Conservation (phyloP, 2,888 invertebrate species). For the Vanessa cardui region DNA sequence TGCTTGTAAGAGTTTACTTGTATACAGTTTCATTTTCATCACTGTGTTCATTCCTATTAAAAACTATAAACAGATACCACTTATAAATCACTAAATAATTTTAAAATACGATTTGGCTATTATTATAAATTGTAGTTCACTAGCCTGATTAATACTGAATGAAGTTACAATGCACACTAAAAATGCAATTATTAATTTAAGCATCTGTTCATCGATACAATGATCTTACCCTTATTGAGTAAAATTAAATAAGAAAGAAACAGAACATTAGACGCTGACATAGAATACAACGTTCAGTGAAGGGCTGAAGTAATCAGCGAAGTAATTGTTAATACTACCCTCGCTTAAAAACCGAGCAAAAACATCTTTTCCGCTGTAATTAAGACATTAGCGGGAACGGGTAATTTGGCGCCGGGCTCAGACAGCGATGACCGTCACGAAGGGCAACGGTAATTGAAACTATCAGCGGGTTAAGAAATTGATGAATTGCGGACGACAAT, state of each 20-base stretch:
- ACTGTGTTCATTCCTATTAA: too few species aligned
- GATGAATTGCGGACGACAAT: neutral
- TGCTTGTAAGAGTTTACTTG: too few species aligned
- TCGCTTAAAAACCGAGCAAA: conserved; percentile 15
- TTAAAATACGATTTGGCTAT: too few species aligned
- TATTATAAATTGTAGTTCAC: too few species aligned
- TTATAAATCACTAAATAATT: too few species aligned
- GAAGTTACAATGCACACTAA: too few species aligned
- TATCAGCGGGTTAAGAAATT: conserved; percentile 3
- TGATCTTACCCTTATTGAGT: too few species aligned
- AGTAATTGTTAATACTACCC: conserved; percentile 9
- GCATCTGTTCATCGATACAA: too few species aligned
- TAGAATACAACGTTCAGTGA: neutral
- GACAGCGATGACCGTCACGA: conserved; percentile 17
- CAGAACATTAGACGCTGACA: neutral
- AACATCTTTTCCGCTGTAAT: conserved; percentile 17
- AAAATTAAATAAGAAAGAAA: neutral
- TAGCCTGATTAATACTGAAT: too few species aligned
- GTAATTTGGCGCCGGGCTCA: conserved; percentile 17
- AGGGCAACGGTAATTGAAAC: neutral
- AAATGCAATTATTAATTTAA: too few species aligned
- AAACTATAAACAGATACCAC: too few species aligned
- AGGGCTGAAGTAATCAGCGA: conserved; percentile 1
- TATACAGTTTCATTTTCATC: too few species aligned
- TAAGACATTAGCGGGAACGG: conserved; percentile 21